Evolutionary conservation across 2,888 invertebrate species (phyloP), one percentile per base, ranked within the genome.

Genomic region (Dryobotodes eremita): DNA sequence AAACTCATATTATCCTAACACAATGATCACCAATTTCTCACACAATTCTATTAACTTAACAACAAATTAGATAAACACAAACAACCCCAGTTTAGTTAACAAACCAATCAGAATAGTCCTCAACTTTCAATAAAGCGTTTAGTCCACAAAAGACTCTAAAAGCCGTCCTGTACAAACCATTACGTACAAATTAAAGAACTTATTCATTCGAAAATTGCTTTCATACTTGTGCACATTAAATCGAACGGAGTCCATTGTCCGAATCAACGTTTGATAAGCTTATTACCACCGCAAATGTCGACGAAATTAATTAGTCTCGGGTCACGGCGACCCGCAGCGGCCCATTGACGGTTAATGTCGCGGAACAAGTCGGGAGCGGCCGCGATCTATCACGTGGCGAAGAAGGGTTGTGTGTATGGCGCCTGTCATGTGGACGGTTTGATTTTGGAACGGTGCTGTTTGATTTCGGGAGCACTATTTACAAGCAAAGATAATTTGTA

Each of bases 231-330:
- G 64, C 82, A 84, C 84, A 86, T 90, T 88, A 89, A 87, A 90
- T 90, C 86, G 86, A 89, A 90, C 78, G 80, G 74, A 85, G 76
- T 83, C 89, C 83, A 90, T 89, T 90, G 88, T 90, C 88, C 88
- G 75, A 95, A 95, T 94, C 92, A 93, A 94, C 94, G 92, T 95
- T 95, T 96, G 96, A 96, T 96, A 96, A 96, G 95, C 95, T 94
- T 94, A 95, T 95, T 94, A 94, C 92, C 81, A 86, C 93, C 93
- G 90, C 94, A 93, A 95, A 94, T 93, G 94, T 94, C 91, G 94
- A 93, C 92, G 90, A 95, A 95, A 96, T 96, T 96, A 96, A 96
- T 96, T 96, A 95, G 94, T 91, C 88, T 89, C 89, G 94, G 93
- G 92, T 91, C 92, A 91, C 88, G 90, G 88, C 90, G 92, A 92